Evolutionary conservation across 2,888 invertebrate genomes (phyloP).

Genomic region (Rhaphigaster nebulosa): DNA sequence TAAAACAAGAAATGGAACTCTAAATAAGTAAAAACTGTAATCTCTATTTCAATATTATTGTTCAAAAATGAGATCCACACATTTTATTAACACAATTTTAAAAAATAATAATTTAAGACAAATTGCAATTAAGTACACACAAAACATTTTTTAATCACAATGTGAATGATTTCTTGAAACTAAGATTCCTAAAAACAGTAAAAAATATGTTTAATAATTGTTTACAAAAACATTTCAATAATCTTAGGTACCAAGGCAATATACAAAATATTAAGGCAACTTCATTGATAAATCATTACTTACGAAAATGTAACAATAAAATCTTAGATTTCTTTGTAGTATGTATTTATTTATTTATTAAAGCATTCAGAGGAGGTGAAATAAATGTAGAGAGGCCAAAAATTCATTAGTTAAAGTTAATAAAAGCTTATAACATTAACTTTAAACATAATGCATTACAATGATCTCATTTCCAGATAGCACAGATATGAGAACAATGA

Average conservation of each 20-base stretch:
- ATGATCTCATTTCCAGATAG: neutral
- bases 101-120: slow-evolving; percentile 4
- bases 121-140: neutral
- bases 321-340: neutral
- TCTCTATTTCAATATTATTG: neutral
- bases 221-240: slow-evolving; percentile 11
- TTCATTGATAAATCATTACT: slow-evolving; percentile 19
- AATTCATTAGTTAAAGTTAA: neutral
- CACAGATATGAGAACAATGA: neutral
- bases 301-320: slow-evolving; percentile 6
- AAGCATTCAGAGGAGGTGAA: neutral
- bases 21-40: neutral
- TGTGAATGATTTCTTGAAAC: neutral
- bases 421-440: neutral
- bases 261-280: slow-evolving; percentile 45
- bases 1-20: neutral
- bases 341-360: neutral
- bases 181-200: neutral
- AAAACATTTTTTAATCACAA: neutral
- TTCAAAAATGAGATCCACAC: neutral
- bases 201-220: neutral
- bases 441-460: neutral
- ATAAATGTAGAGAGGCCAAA: neutral
- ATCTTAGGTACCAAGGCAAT: slow-evolving; percentile 32
- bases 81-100: neutral